Percentiles rank a stretch among this genome's conserved stretches.
Evolutionary conservation across 2,797 vertebrate genomes (phyloP).

Genomic region (Perodicticus potto): DNA sequence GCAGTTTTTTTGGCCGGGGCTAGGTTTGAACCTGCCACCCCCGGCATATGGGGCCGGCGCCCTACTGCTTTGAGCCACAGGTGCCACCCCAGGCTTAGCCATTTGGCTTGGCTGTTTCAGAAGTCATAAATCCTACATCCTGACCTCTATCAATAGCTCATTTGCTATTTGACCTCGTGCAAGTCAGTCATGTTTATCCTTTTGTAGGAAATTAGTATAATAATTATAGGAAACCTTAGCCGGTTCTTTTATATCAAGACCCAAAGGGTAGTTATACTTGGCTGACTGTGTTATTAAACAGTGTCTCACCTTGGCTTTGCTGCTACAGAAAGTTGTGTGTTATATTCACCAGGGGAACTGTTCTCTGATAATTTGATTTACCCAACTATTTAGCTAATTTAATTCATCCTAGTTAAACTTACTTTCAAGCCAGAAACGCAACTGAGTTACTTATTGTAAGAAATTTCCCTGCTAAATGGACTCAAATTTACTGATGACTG

Average conservation of each 20-base stretch:
- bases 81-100: too few species aligned
- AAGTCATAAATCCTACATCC: background rate
- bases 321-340: background rate
- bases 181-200: background rate
- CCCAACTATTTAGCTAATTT: conserved; percentile 46
- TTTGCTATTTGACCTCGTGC: background rate
- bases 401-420: conserved; percentile 44
- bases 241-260: background rate
- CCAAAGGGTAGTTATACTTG: background rate
- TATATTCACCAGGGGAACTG: background rate
- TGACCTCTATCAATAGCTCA: background rate
- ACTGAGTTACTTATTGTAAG: background rate
- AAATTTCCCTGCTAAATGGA: background rate
- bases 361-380: conserved; percentile 11
- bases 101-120: background rate
- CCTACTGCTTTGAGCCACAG: too few species aligned
- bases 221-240: conserved; percentile 19
- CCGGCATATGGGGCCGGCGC: too few species aligned
- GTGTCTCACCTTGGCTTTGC: conserved; percentile 7
- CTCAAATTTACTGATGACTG: conserved; percentile 15
- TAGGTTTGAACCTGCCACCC: too few species aligned
- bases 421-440: conserved; percentile 12
- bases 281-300: background rate
- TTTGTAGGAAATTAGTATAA: conserved; percentile 28
- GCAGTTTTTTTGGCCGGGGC: too few species aligned